Conservation (phyloP, 1,140 invertebrate genomes). For the Ostrea denselamellosa region DNA sequence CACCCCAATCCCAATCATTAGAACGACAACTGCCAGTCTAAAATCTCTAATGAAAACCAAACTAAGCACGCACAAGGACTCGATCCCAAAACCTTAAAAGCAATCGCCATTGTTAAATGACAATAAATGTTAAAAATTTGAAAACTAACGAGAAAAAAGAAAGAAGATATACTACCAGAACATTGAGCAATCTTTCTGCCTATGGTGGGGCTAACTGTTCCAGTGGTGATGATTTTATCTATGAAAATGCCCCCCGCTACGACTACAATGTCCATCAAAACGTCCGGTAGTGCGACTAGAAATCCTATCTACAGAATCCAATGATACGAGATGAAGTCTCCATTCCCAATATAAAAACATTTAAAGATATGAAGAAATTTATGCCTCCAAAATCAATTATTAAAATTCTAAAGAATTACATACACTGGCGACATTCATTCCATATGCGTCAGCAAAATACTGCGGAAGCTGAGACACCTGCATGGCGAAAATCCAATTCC, state of each 20-base stretch:
- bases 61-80: conserved; percentile 56
- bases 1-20: conserved; percentile 59
- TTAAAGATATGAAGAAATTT: no score
- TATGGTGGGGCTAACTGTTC: conserved; percentile 52
- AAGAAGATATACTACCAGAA: conserved; percentile 31
- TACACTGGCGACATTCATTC: conserved; percentile 31
- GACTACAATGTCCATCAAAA: conserved; percentile 63
- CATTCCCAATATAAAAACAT: no score
- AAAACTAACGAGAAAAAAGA: not conserved
- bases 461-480: conserved; percentile 62
- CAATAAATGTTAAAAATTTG: not conserved
- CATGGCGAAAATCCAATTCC: conserved; percentile 65
- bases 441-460: conserved; percentile 61
- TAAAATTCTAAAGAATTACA: not conserved
- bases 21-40: conserved; percentile 42
- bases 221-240: conserved; percentile 53
- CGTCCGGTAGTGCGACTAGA: conserved; percentile 54
- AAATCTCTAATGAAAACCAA: conserved; percentile 51
- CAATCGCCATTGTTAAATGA: not conserved
- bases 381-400: no score
- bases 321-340: not conserved
- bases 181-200: conserved; percentile 61
- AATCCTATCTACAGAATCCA: conserved; percentile 59
- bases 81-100: conserved; percentile 62
- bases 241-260: conserved; percentile 56